A percentile compares a stretch with the other conserved stretches of the same genome.
Evolutionary conservation across 2,113 vertebrate genomes (phyloP).

Genomic region (Anolis sagrei): DNA sequence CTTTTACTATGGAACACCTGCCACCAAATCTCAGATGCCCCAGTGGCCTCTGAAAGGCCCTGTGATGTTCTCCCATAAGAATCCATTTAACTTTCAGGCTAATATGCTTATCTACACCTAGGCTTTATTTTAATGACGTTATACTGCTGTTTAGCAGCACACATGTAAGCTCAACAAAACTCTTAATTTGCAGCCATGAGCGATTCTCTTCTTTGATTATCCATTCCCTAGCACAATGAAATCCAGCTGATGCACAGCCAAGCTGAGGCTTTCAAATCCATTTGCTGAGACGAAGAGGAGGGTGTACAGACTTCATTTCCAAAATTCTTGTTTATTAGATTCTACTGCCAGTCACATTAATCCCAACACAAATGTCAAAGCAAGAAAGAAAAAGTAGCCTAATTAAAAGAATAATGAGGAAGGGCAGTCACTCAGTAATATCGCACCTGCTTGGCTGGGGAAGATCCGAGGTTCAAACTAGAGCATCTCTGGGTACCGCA

Average conservation of each 20-base stretch:
- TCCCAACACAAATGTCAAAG: constrained; percentile 71
- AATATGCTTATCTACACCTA: fast-evolving
- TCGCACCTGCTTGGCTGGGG: not conserved
- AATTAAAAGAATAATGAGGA: constrained; percentile 47
- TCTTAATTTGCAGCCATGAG: constrained; percentile 59
- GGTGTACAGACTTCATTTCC: constrained; percentile 42
- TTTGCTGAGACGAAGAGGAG: constrained; percentile 44
- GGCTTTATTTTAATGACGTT: constrained; percentile 14
- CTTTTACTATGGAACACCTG: not conserved
- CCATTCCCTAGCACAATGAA: constrained; percentile 66
- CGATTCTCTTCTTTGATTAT: constrained; percentile 47
- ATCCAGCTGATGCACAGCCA: constrained; percentile 62
- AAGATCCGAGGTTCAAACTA: not conserved
- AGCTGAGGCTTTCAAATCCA: constrained; percentile 62
- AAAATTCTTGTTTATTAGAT: constrained; percentile 63
- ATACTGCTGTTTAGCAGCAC: constrained; percentile 9
- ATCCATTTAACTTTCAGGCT: not conserved
- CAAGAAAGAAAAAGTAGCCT: constrained; percentile 39
- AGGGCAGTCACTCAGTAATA: not conserved
- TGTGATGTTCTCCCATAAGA: not conserved
- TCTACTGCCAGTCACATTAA: constrained; percentile 60
- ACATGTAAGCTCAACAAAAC: not conserved
- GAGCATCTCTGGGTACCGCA: not conserved
- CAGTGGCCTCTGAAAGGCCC: constrained; percentile 33
- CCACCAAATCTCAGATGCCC: not conserved